These are phyloP conservation scores for Muscicapa adusta DNA, from an alignment of 2,113 vertebrate genomes.

Conservation along the genomic window DNA sequence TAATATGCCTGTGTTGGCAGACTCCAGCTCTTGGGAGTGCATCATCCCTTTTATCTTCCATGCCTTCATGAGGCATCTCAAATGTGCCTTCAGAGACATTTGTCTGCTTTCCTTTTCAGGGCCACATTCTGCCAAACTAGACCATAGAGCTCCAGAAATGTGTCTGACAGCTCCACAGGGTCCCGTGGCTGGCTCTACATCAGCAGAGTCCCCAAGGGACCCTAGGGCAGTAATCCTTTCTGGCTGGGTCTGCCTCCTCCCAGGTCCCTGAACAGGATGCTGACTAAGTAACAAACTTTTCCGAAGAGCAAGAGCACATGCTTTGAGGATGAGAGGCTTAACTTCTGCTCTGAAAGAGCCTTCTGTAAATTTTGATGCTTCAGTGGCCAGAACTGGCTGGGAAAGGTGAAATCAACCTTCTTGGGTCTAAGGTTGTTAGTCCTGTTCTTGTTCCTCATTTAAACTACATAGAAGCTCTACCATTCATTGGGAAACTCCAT, in stretches of 20 bases:
- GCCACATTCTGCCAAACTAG: background rate
- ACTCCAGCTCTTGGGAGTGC: background rate
- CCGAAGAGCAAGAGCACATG: accelerated
- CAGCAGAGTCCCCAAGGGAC: background rate
- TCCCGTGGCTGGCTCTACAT: accelerated
- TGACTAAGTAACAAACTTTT: background rate
- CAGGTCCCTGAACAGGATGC: background rate
- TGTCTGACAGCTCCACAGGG: background rate
- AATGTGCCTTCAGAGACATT: background rate
- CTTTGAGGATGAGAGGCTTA: background rate
- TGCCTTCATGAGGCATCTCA: background rate
- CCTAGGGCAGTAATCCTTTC: background rate
- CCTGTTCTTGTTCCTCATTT: background rate
- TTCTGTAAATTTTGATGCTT: background rate
- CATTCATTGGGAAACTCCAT: background rate
- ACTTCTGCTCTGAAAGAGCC: background rate
- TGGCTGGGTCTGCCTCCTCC: background rate
- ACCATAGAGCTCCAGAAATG: background rate
- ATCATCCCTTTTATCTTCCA: background rate
- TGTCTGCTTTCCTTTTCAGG: background rate
- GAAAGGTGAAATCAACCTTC: background rate
- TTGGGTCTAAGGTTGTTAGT: background rate
- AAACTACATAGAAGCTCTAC: background rate
- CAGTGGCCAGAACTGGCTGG: background rate
- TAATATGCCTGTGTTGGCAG: background rate